A percentile compares a stretch with the other conserved stretches of the same genome.
These are phyloP conservation scores for Eonycteris spelaea DNA, from an alignment of 2,113 vertebrate species.

Conservation along the genomic window DNA sequence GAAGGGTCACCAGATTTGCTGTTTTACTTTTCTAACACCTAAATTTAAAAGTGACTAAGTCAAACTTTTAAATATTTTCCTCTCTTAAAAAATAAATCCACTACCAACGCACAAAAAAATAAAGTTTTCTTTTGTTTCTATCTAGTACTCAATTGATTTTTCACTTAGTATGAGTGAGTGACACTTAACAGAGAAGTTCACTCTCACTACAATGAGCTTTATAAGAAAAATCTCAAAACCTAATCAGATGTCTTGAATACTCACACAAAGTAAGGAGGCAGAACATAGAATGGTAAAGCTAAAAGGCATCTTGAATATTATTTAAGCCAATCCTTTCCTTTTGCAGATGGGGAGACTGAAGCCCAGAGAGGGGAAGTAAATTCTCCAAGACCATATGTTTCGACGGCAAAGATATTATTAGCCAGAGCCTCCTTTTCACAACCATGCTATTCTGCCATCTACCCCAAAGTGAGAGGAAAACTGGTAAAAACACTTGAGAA, in stretches of 20 bases:
- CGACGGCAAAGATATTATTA: not conserved
- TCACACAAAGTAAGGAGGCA: not conserved
- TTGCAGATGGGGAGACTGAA: slow-evolving; percentile 15
- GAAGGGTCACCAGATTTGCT: not conserved
- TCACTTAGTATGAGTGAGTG: not conserved
- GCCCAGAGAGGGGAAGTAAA: not conserved
- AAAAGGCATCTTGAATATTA: not conserved
- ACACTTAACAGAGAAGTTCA: not conserved
- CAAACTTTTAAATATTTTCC: slow-evolving; percentile 9
- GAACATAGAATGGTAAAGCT: not conserved
- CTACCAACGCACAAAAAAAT: not conserved
- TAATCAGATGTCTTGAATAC: not conserved
- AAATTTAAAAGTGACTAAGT: slow-evolving; percentile 12
- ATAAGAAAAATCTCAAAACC: not conserved
- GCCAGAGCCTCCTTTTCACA: not conserved
- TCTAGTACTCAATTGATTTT: not conserved
- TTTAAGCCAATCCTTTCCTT: slow-evolving; percentile 1
- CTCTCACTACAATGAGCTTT: not conserved
- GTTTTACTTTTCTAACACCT: not conserved
- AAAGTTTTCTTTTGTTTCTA: slow-evolving; percentile 23
- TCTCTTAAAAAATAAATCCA: slow-evolving; percentile 32
- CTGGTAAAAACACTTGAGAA: slow-evolving; percentile 45
- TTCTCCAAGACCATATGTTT: not conserved
- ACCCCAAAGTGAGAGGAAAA: slow-evolving; percentile 17
- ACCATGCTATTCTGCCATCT: not conserved